Evolutionary conservation across 2,797 vertebrate genomes (phyloP), one percentile per base, ranked within the genome.

Genomic region (Rhynchotus rufescens): DNA sequence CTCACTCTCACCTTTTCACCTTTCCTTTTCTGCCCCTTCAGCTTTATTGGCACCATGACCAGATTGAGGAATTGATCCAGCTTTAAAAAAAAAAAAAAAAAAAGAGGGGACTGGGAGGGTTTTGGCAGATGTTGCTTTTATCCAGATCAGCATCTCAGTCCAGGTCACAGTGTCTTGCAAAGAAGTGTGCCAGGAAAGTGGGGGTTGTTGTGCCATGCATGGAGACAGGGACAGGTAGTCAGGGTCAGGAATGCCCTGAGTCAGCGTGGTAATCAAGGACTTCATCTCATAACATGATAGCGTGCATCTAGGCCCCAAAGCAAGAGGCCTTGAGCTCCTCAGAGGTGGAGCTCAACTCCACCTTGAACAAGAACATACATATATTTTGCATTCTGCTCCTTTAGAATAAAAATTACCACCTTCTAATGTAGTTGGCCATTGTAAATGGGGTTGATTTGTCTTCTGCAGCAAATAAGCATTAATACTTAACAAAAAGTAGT

Each of bases 71-170:
- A 77, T 34, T 84, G 68, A 88, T 90, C 79, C 86, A 84, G 79
- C 22, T 23, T 47, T 16, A 54, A 30, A 54, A 30, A 54, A 54
- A 30, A 54, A 54, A 52, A 91, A 89, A 77, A 64, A 74, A 82
- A 40, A 49, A 49, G 11, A 12, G 32, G 0, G 10, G 66, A 30
- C 52, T 72, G 61, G 73, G 19, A 60, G 54, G 72, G 68, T 10
- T 81, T 85, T 72, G 76, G 56, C 94, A 96, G 94, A 65, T 83
- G 92, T 89, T 83, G 61, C 36, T 56, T 73, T 90, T 90, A 94
- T 84, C 65, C 69, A 80, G 82, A 90, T 91, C 88, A 92, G 64
- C 62, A 86, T 62, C 59, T 65, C 28, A 10, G 16, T 52, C 84
- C n/a, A 86, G 51, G 67, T 90, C 64, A n/a, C 13, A 44, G 15